A percentile compares a stretch with the other conserved stretches of the same genome.
Conservation (phyloP, 2,113 vertebrate species). For the Spermophilus dauricus region DNA sequence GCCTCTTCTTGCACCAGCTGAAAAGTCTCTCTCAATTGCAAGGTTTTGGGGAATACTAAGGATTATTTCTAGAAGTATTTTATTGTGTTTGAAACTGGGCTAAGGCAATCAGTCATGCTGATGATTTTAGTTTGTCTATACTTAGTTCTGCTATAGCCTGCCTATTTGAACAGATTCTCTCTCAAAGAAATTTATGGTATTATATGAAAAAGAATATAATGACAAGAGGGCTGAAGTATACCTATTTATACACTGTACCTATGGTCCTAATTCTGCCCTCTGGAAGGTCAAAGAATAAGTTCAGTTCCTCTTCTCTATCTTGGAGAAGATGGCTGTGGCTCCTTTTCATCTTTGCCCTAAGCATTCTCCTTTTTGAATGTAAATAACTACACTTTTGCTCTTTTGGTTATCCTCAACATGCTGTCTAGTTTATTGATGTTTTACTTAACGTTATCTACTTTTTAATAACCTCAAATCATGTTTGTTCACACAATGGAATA, state of each 20-base stretch:
- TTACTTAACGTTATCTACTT: background rate
- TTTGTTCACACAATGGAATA: background rate
- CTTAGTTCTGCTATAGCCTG: background rate
- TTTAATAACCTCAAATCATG: background rate
- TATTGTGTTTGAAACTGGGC: constrained; percentile 26
- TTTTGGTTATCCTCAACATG: background rate
- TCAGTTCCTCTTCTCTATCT: background rate
- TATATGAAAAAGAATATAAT: background rate
- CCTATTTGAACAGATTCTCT: background rate
- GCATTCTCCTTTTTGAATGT: background rate
- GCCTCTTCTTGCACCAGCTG: background rate
- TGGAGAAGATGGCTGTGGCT: background rate
- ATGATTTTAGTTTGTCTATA: background rate
- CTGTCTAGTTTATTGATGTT: constrained; percentile 9
- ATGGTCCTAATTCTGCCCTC: background rate
- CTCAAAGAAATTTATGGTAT: background rate
- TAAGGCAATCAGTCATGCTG: background rate
- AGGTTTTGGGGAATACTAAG: background rate
- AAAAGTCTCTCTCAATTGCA: background rate
- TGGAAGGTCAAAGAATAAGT: background rate
- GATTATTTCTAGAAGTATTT: background rate
- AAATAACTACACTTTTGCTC: background rate
- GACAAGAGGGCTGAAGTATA: background rate
- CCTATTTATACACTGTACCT: background rate
- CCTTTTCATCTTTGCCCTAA: background rate